phyloP scores from a whole-genome alignment of 2,113 vertebrate species.

The Nesogale talazaci region DNA sequence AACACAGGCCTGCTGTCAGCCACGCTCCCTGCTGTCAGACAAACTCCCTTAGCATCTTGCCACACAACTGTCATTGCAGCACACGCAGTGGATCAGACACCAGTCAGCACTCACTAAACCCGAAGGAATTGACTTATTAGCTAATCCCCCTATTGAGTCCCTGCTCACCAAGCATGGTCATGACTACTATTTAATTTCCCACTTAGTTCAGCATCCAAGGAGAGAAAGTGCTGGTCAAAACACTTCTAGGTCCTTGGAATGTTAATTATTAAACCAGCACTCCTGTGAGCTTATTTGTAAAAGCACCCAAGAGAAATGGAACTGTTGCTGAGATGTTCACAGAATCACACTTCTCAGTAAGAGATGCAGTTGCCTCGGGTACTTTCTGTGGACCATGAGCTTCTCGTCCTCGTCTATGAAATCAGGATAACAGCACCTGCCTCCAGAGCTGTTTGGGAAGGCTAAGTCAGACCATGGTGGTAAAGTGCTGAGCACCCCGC shows the following conservation, averaged over 20 bases:
- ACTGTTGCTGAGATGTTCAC: not conserved
- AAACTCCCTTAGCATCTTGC: not conserved
- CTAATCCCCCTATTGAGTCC: not conserved
- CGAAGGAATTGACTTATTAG: not conserved
- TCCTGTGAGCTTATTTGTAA: not conserved
- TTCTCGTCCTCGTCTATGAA: conserved; percentile 42
- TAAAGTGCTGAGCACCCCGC: not conserved
- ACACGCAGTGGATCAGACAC: not conserved
- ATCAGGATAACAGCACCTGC: not conserved
- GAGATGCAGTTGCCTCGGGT: conserved; percentile 23
- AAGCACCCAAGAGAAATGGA: not conserved
- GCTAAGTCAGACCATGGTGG: not conserved
- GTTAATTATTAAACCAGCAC: conserved; percentile 57
- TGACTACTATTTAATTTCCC: conserved; percentile 33
- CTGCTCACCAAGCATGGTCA: conserved; percentile 35
- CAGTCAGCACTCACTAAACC: not conserved
- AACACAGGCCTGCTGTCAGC: not conserved
- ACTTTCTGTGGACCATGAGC: not conserved
- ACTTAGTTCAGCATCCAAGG: conserved; percentile 3
- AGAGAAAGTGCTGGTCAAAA: not conserved
- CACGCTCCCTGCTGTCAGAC: too few species aligned
- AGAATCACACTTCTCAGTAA: conserved; percentile 25
- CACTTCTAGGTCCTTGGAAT: conserved; percentile 1
- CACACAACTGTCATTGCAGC: not conserved
- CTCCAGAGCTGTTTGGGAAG: not conserved